Percentiles rank a stretch among this genome's conserved stretches.
Evolutionary conservation across 2,113 vertebrate genomes (phyloP).

Genomic region (Spermophilus dauricus): DNA sequence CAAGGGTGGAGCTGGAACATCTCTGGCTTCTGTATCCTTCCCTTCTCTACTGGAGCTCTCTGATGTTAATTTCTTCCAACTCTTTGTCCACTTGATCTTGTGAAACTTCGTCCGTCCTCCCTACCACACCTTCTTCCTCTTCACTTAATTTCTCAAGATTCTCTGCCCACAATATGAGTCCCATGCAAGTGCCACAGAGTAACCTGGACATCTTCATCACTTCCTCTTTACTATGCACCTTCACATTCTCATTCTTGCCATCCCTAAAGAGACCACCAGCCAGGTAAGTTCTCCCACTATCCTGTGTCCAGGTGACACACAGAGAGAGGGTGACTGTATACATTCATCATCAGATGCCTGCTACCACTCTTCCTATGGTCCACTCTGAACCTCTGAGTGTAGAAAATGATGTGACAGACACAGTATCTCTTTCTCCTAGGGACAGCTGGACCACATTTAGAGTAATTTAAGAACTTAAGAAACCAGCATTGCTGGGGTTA

Average conservation of each 20-base stretch:
- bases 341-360: accelerated
- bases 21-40: neutral
- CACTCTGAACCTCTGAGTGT: neutral
- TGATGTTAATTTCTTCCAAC: neutral
- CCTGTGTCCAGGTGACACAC: neutral
- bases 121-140: neutral
- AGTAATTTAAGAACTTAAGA: neutral
- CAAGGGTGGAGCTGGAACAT: neutral
- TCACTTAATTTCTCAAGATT: neutral
- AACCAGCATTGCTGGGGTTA: neutral
- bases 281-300: too few relatives aligned
- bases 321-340: accelerated
- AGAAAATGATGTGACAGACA: neutral
- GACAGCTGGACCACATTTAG: neutral
- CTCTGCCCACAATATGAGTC: neutral
- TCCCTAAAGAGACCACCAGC: neutral
- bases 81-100: neutral
- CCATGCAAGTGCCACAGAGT: neutral
- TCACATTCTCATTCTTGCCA: neutral
- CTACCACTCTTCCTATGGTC: neutral
- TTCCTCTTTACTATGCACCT: neutral
- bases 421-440: neutral
- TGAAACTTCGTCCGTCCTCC: neutral
- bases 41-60: neutral
- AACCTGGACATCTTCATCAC: neutral